Percentiles rank a stretch among this genome's conserved stretches.
Conservation (phyloP, 1,140 invertebrate species). For the Tigriopus japonicus region DNA sequence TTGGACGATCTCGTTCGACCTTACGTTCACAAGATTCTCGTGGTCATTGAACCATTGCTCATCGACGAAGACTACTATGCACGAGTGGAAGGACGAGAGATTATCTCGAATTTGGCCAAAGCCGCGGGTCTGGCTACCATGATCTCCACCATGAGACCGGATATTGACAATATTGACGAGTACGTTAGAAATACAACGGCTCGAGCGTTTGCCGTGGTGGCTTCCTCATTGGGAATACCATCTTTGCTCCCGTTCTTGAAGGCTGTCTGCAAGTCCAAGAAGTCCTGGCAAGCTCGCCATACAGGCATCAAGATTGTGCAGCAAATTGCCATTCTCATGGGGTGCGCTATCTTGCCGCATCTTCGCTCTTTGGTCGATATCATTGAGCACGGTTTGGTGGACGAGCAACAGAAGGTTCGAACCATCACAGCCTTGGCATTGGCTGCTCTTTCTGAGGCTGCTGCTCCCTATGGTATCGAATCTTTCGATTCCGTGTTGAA, state of each 20-base stretch:
- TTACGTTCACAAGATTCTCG: constrained; percentile 97
- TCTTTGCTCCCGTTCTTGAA: constrained; percentile 94
- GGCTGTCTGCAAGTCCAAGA: constrained; percentile 97
- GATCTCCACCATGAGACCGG: constrained; percentile 99
- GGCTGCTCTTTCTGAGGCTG: constrained; percentile 89
- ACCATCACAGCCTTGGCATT: constrained; percentile 98
- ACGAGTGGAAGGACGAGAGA: constrained; percentile 94
- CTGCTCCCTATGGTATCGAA: constrained; percentile 98
- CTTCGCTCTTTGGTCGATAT: constrained; percentile 95
- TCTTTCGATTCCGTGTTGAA: constrained; percentile 98
- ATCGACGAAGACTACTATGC: constrained; percentile 99
- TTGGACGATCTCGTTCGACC: constrained; percentile 94
- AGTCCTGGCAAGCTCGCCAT: constrained; percentile 98
- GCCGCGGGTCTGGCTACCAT: constrained; percentile 98
- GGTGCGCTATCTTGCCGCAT: constrained; percentile 96
- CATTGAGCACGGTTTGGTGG: constrained; percentile 79
- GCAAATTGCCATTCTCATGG: constrained; percentile 99
- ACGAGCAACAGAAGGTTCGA: constrained; percentile 55
- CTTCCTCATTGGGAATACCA: constrained; percentile 93
- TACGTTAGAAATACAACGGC: constrained; percentile 98
- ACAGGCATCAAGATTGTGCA: constrained; percentile 99
- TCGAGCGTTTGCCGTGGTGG: constrained; percentile 95
- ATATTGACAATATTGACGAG: constrained; percentile 99
- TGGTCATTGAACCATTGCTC: constrained; percentile 94
- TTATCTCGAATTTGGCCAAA: constrained; percentile 98